phyloP scores from a whole-genome alignment of 2,888 invertebrate species.

The Cephonodes hylas region DNA sequence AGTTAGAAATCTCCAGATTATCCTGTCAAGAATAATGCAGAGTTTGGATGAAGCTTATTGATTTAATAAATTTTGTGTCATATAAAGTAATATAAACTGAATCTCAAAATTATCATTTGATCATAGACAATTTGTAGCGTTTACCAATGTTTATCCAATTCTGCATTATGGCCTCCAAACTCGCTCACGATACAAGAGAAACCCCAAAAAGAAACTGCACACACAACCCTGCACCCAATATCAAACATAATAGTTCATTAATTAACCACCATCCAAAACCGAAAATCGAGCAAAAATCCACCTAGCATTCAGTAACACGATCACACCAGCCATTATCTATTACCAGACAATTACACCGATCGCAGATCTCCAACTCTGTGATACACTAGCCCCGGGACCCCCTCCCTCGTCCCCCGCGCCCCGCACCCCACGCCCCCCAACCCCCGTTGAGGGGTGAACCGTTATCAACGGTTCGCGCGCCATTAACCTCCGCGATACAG shows the following conservation, averaged over 20 bases:
- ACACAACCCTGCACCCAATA: too few species aligned
- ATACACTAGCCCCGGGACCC: constrained; percentile 31
- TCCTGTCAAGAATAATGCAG: too few species aligned
- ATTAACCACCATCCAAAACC: too few species aligned
- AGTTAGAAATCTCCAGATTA: too few species aligned
- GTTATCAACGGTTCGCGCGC: constrained; percentile 69
- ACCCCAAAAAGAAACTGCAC: too few species aligned
- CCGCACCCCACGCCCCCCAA: constrained; percentile 26
- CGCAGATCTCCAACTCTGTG: constrained; percentile 58
- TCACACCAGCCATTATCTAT: constrained; percentile 45
- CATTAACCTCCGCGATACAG: constrained; percentile 77
- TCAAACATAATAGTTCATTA: too few species aligned
- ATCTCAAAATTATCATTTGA: not conserved
- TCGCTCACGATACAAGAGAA: too few species aligned
- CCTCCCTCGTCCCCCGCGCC: constrained; percentile 19
- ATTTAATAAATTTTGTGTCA: not conserved
- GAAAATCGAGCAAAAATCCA: not conserved
- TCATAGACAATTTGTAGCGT: too few species aligned
- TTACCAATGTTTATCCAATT: too few species aligned
- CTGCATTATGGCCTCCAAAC: too few species aligned
- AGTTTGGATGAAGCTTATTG: not conserved
- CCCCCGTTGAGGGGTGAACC: constrained; percentile 28
- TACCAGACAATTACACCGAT: constrained; percentile 70
- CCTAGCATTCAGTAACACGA: not conserved
- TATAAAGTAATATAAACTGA: not conserved